Evolutionary conservation across 2,113 vertebrate genomes (phyloP).

Genomic region (Scolopax mira): DNA sequence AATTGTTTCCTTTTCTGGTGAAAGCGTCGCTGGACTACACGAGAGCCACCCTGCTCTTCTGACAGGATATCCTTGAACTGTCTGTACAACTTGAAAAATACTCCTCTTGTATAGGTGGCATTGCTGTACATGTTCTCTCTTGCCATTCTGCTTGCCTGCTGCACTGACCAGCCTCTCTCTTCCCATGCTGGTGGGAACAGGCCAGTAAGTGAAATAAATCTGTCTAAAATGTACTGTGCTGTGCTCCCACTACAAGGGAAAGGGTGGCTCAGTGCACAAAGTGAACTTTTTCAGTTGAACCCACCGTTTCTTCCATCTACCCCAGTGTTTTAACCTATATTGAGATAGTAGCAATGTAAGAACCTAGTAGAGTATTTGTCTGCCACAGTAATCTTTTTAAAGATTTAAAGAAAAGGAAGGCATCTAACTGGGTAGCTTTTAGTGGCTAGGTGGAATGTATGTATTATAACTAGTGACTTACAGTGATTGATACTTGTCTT

Average conservation of each 20-base stretch:
- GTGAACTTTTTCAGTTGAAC: background rate
- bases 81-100: accelerated
- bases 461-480: background rate
- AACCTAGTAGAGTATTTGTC: background rate
- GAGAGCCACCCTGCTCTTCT: background rate
- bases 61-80: background rate
- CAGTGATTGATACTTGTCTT: background rate
- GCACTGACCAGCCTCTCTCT: background rate
- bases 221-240: background rate
- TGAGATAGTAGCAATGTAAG: background rate
- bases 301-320: background rate
- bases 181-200: background rate
- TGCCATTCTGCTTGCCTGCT: background rate
- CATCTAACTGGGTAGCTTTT: background rate
- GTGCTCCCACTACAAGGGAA: background rate
- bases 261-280: background rate
- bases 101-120: background rate
- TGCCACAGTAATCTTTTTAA: background rate
- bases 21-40: background rate
- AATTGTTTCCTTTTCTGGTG: background rate
- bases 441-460: background rate
- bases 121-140: background rate
- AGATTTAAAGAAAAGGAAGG: background rate
- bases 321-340: background rate
- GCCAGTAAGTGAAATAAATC: background rate